Percentiles rank a stretch among this genome's conserved stretches.
Conservation (phyloP, 2,888 invertebrate species). For the Ophonus ardosiacus region DNA sequence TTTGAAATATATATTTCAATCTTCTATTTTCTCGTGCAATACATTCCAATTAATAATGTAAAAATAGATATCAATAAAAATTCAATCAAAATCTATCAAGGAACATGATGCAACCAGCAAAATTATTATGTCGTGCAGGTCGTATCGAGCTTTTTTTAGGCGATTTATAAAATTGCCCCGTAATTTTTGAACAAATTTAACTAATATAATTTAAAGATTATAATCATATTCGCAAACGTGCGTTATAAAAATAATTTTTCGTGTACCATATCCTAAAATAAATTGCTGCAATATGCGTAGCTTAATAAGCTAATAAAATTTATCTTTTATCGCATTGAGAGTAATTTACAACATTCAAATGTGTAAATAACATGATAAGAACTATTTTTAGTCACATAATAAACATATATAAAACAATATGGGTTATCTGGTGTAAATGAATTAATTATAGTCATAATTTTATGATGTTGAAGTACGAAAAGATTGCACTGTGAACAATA, state of each 20-base stretch:
- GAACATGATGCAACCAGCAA: neutral
- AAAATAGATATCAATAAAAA: neutral
- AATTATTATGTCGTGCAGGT: neutral
- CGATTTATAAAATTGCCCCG: neutral
- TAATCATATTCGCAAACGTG: neutral
- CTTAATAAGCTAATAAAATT: conserved; percentile 2
- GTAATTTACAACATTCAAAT: conserved; percentile 23
- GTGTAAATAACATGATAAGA: conserved; percentile 1
- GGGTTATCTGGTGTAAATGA: conserved; percentile 13
- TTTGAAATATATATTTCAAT: too few species aligned
- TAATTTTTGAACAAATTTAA: neutral
- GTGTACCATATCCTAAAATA: neutral
- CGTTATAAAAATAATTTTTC: conserved; percentile 9
- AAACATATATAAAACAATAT: neutral
- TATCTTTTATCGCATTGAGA: neutral
- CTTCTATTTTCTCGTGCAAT: too few species aligned
- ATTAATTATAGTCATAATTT: neutral
- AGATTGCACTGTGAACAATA: neutral
- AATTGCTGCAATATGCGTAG: neutral
- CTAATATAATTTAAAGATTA: conserved; percentile 6
- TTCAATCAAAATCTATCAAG: neutral
- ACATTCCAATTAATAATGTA: neutral
- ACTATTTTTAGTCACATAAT: conserved; percentile 9
- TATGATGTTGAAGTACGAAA: neutral
- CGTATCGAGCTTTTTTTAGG: conserved; percentile 23